Conservation (phyloP, 2,888 invertebrate species). For the Nowickia ferox region DNA sequence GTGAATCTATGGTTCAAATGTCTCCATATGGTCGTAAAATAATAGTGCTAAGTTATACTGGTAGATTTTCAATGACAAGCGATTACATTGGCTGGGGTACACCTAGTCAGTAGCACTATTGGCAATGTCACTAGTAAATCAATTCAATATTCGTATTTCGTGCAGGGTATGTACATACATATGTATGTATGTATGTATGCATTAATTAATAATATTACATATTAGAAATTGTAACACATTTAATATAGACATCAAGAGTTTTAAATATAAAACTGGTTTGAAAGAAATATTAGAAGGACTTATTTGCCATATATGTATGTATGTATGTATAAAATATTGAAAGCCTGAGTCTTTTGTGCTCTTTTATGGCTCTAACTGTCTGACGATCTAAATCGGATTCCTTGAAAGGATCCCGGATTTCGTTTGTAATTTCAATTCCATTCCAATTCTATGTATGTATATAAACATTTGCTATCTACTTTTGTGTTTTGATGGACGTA, state of each 20-base stretch:
- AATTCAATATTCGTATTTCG: too few relatives aligned
- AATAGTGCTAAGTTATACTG: too few relatives aligned
- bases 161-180: neutral
- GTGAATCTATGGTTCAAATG: too few relatives aligned
- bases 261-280: slow-evolving; percentile 2
- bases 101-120: too few relatives aligned
- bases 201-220: slow-evolving; percentile 10
- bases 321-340: neutral
- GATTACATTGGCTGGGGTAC: too few relatives aligned
- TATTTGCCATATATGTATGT: neutral
- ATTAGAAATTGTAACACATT: slow-evolving; percentile 10
- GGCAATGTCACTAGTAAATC: too few relatives aligned
- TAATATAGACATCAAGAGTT: slow-evolving; percentile 48
- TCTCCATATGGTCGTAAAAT: too few relatives aligned
- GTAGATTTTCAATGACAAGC: too few relatives aligned
- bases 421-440: slow-evolving; percentile 11
- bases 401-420: neutral
- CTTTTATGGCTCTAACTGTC: neutral
- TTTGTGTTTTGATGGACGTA: neutral
- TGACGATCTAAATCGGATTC: neutral
- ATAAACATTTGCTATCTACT: slow-evolving; percentile 14
- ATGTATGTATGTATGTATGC: neutral
- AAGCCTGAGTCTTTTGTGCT: neutral
- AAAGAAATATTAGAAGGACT: slow-evolving; percentile 12
- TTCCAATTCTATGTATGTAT: slow-evolving; percentile 46